Evolutionary conservation across 2,113 vertebrate species (phyloP).

Genomic region (Nothocercus nigrocapillus): DNA sequence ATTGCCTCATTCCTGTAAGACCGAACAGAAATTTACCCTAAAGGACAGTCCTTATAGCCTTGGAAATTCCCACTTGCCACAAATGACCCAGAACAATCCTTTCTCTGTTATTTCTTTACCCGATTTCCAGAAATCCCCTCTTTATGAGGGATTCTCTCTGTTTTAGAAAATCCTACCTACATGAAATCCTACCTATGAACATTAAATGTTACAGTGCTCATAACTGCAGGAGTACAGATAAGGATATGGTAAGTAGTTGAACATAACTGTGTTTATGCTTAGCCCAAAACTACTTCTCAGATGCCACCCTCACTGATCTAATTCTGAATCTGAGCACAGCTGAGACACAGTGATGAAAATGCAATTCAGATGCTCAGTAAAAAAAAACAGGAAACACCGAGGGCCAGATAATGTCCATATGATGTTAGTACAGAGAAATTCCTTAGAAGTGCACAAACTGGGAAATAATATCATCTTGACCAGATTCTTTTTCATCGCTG

Average conservation of each 20-base stretch:
- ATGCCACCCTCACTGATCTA: neutral
- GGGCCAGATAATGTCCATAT: too few relatives aligned
- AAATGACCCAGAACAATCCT: neutral
- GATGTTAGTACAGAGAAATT: neutral
- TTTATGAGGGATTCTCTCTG: neutral
- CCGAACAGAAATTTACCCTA: neutral
- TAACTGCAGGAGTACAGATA: neutral
- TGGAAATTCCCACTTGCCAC: neutral
- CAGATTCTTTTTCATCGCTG: neutral
- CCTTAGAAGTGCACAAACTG: neutral
- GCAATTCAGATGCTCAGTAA: neutral
- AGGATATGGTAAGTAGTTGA: neutral
- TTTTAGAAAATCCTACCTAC: neutral
- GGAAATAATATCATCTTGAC: neutral
- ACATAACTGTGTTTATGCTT: neutral
- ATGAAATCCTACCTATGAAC: neutral
- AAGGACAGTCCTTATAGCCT: neutral
- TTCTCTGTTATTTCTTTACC: neutral
- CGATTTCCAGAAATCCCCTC: neutral
- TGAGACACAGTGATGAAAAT: neutral
- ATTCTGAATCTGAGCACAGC: neutral
- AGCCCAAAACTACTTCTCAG: neutral
- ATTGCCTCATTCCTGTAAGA: neutral
- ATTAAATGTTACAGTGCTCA: neutral
- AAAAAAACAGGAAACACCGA: neutral